Evolutionary conservation across 2,797 vertebrate species (phyloP), one percentile per base, ranked within the genome.

Genomic region (Anas flavirostris): DNA sequence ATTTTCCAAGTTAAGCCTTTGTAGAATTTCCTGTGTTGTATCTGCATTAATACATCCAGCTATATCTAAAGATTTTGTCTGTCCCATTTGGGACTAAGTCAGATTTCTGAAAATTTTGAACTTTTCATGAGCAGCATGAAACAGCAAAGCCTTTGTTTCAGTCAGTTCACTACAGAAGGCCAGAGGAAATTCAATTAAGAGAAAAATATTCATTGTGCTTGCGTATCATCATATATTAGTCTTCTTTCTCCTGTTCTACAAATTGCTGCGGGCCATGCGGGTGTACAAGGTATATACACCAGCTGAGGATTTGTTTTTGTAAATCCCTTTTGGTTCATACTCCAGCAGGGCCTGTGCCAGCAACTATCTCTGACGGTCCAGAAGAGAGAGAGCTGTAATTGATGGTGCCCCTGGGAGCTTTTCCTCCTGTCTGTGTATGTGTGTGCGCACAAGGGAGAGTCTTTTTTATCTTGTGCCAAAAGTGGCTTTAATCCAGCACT

Each of bases 391-490:
- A 94, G 56, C 83, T 93, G 83, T 88, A 95, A 96, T 88, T 82
- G 70, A 92, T 87, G 92, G 95, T 91, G 74, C 91, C 92, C 92
- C 78, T 85, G 86, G 80, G 95, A 95, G 90, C 41, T 91, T 94
- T 86, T 83, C 73, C 92, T 92, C 92, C 74, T 84, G 60, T 82
- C 93, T 90, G 85, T 92, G 7, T 81, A 18, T 41, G 23, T 39
- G 35, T 37, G 28, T 16, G 59, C 50, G 70, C 43, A 31, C 26
- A 43, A 35, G 9, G 14, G 55, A 74, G 80, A 90, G 64, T 3
- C 10, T 43, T 93, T 97, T 97, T 97, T 59, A 97, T 97, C 97
- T 94, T 72, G 48, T 79, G 96, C 92, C 96, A 96, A 79, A 72
- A 89, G 63, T 82, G 77, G 55, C 89, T 92, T 94, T 64, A 94